Conservation (phyloP, 2,113 vertebrate genomes). For the Siniperca knerii region DNA sequence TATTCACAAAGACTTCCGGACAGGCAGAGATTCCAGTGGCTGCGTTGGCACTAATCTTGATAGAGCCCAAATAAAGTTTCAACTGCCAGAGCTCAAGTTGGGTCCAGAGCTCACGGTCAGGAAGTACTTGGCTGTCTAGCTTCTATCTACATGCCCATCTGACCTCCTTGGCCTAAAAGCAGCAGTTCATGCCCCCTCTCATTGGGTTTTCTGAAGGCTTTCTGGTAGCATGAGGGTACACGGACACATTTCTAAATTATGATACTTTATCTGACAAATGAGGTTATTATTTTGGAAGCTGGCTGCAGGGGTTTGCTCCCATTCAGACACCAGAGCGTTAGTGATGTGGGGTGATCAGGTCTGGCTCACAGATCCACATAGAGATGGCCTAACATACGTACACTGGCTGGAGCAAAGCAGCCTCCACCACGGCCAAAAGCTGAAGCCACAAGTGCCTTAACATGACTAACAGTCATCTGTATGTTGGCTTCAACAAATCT, state of each 20-base stretch:
- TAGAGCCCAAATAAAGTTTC: background rate
- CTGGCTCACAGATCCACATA: too few species aligned
- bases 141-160: too few species aligned
- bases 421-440: background rate
- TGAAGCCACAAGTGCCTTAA: slow-evolving; percentile 20
- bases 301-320: background rate
- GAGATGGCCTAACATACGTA: background rate
- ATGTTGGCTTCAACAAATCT: background rate
- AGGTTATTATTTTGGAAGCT: background rate
- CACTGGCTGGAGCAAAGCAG: background rate
- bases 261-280: background rate
- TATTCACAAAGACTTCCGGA: too few species aligned
- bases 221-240: background rate
- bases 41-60: background rate
- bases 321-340: background rate
- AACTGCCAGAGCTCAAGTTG: background rate
- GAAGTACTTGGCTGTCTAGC: background rate
- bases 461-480: background rate
- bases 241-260: background rate
- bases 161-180: background rate
- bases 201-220: background rate
- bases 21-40: too few species aligned
- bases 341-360: too few species aligned
- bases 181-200: background rate
- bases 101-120: background rate